A percentile compares a stretch with the other conserved stretches of the same genome.
Conservation (phyloP, 2,888 invertebrate species). For the Diogma glabrata region DNA sequence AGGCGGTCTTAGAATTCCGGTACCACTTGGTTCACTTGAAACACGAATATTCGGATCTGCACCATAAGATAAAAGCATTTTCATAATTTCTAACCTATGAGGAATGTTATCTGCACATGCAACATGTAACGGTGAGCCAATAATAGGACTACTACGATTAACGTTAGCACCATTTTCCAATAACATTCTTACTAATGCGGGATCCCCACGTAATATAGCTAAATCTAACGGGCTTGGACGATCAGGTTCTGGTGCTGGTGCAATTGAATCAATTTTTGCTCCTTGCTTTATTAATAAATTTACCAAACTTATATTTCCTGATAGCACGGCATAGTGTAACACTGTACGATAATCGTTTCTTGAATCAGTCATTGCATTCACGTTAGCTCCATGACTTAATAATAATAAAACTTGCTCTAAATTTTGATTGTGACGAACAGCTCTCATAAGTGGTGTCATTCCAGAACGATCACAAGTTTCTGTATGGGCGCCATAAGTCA, state of each 20-base stretch:
- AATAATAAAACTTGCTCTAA: constrained; percentile 64
- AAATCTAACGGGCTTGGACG: constrained; percentile 75
- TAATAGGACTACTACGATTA: constrained; percentile 67
- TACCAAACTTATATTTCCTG: constrained; percentile 59
- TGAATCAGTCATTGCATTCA: constrained; percentile 76
- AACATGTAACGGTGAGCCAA: constrained; percentile 71
- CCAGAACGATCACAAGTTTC: constrained; percentile 79
- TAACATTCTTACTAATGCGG: constrained; percentile 56
- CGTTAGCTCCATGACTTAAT: constrained; percentile 69
- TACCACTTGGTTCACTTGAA: constrained; percentile 57
- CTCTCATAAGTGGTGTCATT: constrained; percentile 84
- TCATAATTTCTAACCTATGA: constrained; percentile 51
- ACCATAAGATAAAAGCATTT: constrained; percentile 55
- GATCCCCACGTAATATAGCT: constrained; percentile 72
- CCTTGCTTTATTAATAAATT: constrained; percentile 72
- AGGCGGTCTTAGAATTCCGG: constrained; percentile 56
- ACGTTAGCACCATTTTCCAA: constrained; percentile 65
- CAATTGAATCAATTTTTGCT: constrained; percentile 53
- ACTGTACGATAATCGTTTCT: constrained; percentile 79
- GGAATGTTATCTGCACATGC: constrained; percentile 69
- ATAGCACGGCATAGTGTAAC: constrained; percentile 77
- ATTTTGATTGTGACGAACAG: constrained; percentile 65
- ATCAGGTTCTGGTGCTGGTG: constrained; percentile 43
- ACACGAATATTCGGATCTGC: constrained; percentile 68
- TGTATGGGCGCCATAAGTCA: constrained; percentile 78